phyloP scores from a whole-genome alignment of 2,888 invertebrate species.

The Tryphoninae sp. region DNA sequence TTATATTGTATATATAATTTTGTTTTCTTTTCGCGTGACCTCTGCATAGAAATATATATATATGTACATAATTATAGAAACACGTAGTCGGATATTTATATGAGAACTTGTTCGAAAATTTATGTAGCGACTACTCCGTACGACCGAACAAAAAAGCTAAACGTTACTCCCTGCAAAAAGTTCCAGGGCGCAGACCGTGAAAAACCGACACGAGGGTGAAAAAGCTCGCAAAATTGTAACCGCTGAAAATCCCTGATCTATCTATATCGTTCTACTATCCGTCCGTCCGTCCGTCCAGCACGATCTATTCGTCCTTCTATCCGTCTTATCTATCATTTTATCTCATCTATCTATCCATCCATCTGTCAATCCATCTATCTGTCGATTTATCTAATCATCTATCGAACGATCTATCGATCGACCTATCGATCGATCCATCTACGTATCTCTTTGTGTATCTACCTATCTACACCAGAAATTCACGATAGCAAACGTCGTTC shows the following conservation, averaged over 20 bases:
- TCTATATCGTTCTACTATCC: too few species aligned
- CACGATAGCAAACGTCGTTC: constrained; percentile 12
- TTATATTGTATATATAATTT: too few species aligned
- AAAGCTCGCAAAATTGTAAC: constrained; percentile 19
- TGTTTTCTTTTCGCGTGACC: background rate
- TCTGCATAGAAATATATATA: background rate
- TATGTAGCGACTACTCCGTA: background rate
- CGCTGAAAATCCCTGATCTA: background rate
- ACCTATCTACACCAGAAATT: constrained; percentile 31
- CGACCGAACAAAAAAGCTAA: constrained; percentile 17
- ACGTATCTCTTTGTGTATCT: background rate
- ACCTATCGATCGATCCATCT: background rate
- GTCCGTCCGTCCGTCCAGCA: too few species aligned
- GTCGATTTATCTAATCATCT: too few species aligned
- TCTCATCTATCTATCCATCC: too few species aligned
- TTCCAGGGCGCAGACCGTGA: constrained; percentile 17
- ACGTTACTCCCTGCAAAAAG: constrained; percentile 17
- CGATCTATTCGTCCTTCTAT: too few species aligned
- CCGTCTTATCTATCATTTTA: too few species aligned
- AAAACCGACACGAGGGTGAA: constrained; percentile 18
- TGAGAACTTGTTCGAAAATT: constrained; percentile 19
- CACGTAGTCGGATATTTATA: background rate
- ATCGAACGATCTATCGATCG: background rate
- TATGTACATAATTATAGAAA: constrained; percentile 6
- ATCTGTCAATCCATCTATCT: too few species aligned